Evolutionary conservation across 2,888 invertebrate species (phyloP).

Genomic region (Amphipoea oculea): DNA sequence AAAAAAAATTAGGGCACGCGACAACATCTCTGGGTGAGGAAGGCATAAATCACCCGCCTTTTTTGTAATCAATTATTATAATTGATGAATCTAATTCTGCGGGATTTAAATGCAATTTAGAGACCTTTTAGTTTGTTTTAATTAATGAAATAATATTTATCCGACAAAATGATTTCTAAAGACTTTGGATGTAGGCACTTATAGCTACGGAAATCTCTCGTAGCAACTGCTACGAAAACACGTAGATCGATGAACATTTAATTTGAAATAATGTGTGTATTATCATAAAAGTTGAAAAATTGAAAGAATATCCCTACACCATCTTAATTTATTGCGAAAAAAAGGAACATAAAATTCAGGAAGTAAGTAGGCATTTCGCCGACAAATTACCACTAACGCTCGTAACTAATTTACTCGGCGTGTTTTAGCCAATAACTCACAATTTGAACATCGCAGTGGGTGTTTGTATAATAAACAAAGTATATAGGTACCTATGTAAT

Average conservation of each 20-base stretch:
- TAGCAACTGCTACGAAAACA: slow-evolving; percentile 27
- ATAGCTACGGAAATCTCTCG: slow-evolving; percentile 37
- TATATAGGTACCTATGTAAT: slow-evolving; percentile 61
- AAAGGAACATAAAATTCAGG: slow-evolving; percentile 46
- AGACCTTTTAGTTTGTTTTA: slow-evolving; percentile 48
- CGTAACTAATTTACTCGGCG: slow-evolving; percentile 76
- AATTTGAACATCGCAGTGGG: slow-evolving; percentile 74
- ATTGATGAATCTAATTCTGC: slow-evolving; percentile 55
- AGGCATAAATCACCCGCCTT: slow-evolving; percentile 67
- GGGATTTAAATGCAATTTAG: slow-evolving; percentile 61
- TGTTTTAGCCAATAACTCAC: slow-evolving; percentile 76
- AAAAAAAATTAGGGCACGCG: slow-evolving; percentile 86
- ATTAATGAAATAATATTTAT: slow-evolving; percentile 46
- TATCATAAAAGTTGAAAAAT: slow-evolving; percentile 53
- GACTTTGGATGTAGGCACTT: slow-evolving; percentile 13
- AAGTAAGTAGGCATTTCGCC: slow-evolving; percentile 47
- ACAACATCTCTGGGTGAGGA: slow-evolving; percentile 69
- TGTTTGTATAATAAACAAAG: slow-evolving; percentile 73
- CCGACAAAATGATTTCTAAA: slow-evolving; percentile 36
- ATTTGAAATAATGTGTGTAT: slow-evolving; percentile 43
- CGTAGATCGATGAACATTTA: slow-evolving; percentile 43
- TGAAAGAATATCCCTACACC: slow-evolving; percentile 42
- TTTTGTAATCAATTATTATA: slow-evolving; percentile 62
- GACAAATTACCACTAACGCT: slow-evolving; percentile 76
- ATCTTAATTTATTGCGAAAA: slow-evolving; percentile 54